These are phyloP conservation scores for Stenichneumon culpator DNA, from an alignment of 2,888 invertebrate genomes.

Conservation along the genomic window DNA sequence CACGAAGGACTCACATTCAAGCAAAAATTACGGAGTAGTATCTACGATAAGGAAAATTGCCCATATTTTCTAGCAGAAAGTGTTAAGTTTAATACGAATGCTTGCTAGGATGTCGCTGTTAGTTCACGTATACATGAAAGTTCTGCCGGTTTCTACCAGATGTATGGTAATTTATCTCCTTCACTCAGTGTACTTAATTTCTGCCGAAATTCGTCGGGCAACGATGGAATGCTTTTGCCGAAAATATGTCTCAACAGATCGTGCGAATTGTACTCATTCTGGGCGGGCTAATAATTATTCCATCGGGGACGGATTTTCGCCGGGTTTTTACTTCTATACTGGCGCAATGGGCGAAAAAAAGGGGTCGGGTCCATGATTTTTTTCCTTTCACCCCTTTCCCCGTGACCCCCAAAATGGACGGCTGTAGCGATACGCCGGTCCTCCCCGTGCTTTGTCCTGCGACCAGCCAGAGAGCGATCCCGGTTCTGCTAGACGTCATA, in stretches of 20 bases:
- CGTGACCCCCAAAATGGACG: slow-evolving; percentile 55
- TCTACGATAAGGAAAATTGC: too few species aligned
- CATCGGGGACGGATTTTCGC: slow-evolving; percentile 44
- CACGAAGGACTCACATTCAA: too few species aligned
- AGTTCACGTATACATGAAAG: too few species aligned
- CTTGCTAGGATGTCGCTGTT: too few species aligned
- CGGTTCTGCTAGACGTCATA: neutral
- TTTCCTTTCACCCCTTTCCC: slow-evolving; percentile 20
- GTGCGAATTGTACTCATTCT: slow-evolving; percentile 11
- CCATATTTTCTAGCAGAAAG: too few species aligned
- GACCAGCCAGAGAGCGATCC: slow-evolving; percentile 43
- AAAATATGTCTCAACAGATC: neutral
- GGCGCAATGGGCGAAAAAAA: slow-evolving; percentile 50
- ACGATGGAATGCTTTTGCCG: neutral
- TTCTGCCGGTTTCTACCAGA: too few species aligned
- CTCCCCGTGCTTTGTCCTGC: slow-evolving; percentile 43
- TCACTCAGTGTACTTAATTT: neutral
- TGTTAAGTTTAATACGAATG: too few species aligned
- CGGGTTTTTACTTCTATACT: slow-evolving; percentile 45
- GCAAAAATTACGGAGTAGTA: too few species aligned
- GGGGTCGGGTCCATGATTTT: slow-evolving; percentile 59
- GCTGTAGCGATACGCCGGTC: slow-evolving; percentile 17
- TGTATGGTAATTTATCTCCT: too few species aligned
- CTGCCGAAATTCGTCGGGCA: neutral
- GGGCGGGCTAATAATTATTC: slow-evolving; percentile 46